A percentile compares a stretch with the other conserved stretches of the same genome.
Conservation (phyloP, 2,113 vertebrate species). For the Phoenicopterus ruber region DNA sequence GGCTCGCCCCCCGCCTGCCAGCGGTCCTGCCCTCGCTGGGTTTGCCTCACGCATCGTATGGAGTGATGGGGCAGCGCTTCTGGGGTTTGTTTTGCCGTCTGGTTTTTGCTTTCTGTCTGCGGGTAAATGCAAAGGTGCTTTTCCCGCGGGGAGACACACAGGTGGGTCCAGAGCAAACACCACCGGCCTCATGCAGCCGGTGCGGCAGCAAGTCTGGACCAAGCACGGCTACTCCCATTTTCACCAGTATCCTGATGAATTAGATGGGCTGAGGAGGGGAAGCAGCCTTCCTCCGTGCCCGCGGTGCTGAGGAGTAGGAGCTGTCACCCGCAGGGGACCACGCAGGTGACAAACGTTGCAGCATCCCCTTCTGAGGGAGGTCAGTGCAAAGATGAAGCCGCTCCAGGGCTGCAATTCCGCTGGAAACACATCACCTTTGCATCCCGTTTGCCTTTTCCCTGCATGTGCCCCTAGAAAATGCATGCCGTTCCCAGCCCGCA, state of each 20-base stretch:
- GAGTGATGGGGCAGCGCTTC: neutral
- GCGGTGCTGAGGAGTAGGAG: neutral
- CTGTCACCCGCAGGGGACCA: neutral
- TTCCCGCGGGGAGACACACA: rapidly evolving
- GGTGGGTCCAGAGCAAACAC: neutral
- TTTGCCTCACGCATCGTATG: rapidly evolving
- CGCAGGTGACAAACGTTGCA: neutral
- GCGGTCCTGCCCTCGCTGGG: neutral
- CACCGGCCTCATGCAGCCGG: neutral
- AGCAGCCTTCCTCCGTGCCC: neutral
- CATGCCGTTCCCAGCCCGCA: neutral
- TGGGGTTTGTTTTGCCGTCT: neutral
- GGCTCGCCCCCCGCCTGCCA: neutral
- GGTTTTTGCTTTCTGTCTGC: neutral
- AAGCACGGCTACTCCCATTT: neutral
- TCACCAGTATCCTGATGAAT: neutral
- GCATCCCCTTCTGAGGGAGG: neutral
- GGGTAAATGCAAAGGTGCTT: neutral
- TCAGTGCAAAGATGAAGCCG: neutral
- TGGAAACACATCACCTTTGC: neutral
- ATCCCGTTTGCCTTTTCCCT: neutral
- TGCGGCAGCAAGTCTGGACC: neutral
- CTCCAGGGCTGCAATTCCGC: neutral
- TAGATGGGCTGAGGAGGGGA: neutral
- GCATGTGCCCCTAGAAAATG: neutral